These are phyloP conservation scores for Zaprionus bogoriensis DNA, from an alignment of 2,888 invertebrate genomes.

Conservation along the genomic window DNA sequence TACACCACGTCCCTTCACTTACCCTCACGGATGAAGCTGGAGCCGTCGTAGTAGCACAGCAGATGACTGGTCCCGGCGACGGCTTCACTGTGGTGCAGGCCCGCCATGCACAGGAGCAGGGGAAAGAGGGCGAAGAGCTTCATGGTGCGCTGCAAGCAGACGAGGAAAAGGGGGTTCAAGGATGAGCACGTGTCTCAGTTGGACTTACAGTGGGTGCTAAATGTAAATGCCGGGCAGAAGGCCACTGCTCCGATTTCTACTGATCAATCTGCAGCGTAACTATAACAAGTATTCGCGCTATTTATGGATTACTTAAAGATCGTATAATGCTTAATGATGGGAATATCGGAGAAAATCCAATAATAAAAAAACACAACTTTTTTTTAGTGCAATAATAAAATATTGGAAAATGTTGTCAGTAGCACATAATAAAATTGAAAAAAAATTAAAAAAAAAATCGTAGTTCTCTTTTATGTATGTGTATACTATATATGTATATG, in stretches of 20 bases:
- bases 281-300: background rate
- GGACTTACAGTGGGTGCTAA: background rate
- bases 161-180: background rate
- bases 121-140: constrained; percentile 71
- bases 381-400: background rate
- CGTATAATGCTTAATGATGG: background rate
- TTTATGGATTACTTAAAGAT: background rate
- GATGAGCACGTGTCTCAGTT: background rate
- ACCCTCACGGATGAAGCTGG: constrained; percentile 80
- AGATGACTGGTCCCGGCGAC: constrained; percentile 59
- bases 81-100: constrained; percentile 53
- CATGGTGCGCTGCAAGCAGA: constrained; percentile 59
- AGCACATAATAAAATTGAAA: background rate
- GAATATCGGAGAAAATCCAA: background rate
- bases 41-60: constrained; percentile 80
- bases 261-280: background rate
- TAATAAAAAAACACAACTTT: background rate
- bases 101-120: constrained; percentile 65
- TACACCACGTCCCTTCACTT: constrained; percentile 31
- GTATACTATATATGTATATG: background rate
- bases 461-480: background rate
- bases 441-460: constrained; percentile 8
- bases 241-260: background rate
- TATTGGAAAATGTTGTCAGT: background rate
- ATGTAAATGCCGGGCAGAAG: too few relatives aligned